Evolutionary conservation across 2,113 vertebrate species (phyloP).

Genomic region (Casuarius casuarius): DNA sequence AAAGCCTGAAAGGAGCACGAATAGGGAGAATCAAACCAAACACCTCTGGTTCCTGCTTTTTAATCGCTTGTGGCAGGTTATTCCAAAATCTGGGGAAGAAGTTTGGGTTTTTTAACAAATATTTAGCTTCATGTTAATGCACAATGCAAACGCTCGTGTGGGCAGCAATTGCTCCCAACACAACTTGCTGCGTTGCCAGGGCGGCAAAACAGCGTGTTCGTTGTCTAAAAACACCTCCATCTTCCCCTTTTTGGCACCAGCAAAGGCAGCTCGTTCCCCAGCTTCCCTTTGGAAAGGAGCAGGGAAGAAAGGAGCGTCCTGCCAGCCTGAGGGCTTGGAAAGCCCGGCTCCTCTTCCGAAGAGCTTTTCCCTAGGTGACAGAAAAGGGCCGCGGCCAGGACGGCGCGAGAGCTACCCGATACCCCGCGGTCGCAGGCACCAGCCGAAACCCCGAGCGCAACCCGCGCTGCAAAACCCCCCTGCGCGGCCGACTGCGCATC

Average conservation of each 20-base stretch:
- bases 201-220: neutral
- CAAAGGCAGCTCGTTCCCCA: neutral
- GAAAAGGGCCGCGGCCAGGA: too few relatives aligned
- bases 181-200: neutral
- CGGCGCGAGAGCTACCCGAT: neutral
- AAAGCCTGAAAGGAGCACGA: conserved; percentile 33
- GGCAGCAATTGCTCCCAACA: neutral
- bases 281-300: neutral
- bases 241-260: neutral
- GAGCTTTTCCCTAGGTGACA: neutral
- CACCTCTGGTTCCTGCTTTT: neutral
- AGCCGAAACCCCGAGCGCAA: fast-evolving
- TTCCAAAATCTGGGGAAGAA: neutral
- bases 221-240: neutral
- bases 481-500: neutral
- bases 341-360: neutral
- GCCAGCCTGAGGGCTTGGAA: neutral
- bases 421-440: neutral
- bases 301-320: neutral
- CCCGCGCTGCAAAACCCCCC: neutral
- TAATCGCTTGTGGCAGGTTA: conserved; percentile 3
- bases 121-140: neutral
- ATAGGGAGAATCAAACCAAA: neutral
- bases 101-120: conserved; percentile 8
- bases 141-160: neutral